Percentiles rank a stretch among this genome's conserved stretches.
phyloP scores from a whole-genome alignment of 2,888 invertebrate genomes.

The Neoscelio sp. region DNA sequence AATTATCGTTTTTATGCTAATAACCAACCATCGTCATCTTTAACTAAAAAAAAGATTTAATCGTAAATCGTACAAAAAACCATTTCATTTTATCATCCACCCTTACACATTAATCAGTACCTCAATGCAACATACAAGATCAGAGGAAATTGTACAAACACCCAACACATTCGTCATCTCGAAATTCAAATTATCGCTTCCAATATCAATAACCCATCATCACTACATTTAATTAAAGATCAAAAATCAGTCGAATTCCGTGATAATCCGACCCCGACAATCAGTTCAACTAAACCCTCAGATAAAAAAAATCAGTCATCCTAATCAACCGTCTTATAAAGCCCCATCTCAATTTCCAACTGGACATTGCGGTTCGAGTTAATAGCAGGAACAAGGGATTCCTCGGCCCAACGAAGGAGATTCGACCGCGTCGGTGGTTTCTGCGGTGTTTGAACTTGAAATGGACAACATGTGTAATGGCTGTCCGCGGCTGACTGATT shows the following conservation, averaged over 20 bases:
- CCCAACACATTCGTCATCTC: too few species aligned
- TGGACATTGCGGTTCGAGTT: conserved; percentile 43
- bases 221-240: conserved; percentile 5
- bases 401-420: conserved; percentile 30
- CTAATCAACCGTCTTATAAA: conserved; percentile 25
- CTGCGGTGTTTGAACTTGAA: conserved; percentile 80
- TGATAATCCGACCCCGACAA: conserved; percentile 13
- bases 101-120: too few species aligned
- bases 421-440: conserved; percentile 59
- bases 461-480: conserved; percentile 82
- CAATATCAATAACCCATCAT: neutral
- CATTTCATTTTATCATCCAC: too few species aligned
- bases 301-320: conserved; percentile 20
- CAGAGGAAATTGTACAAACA: neutral
- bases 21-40: conserved; percentile 5
- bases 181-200: too few species aligned
- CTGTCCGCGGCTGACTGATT: conserved; percentile 80
- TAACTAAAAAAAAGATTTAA: too few species aligned
- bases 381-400: conserved; percentile 59
- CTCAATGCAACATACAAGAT: too few species aligned
- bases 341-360: conserved; percentile 31
- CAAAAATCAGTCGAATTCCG: neutral
- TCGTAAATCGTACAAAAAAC: too few species aligned
- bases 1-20: too few species aligned
- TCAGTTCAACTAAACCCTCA: conserved; percentile 11